Conservation (phyloP, 2,113 vertebrate species). For the Bufo bufo region DNA sequence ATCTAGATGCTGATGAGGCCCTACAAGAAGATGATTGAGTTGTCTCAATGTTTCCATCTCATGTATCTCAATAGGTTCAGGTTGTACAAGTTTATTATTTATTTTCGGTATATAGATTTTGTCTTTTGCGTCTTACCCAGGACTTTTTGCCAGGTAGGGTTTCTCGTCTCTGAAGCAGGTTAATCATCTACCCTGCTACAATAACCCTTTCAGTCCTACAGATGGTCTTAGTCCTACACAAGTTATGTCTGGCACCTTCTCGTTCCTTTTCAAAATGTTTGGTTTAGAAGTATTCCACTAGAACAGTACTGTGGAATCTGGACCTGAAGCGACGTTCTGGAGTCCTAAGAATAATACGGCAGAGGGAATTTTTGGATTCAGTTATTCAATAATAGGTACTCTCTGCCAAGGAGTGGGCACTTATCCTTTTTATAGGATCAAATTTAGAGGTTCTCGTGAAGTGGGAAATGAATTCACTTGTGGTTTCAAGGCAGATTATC, state of each 20-base stretch:
- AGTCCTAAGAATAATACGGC: neutral
- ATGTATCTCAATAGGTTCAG: neutral
- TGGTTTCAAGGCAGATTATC: too few species aligned
- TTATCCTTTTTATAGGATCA: neutral
- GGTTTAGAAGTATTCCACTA: neutral
- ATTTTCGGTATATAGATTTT: neutral
- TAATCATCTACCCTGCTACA: neutral
- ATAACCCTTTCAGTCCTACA: constrained; percentile 25
- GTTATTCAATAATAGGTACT: neutral
- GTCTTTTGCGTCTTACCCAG: too few species aligned
- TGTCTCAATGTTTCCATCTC: neutral
- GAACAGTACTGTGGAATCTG: neutral
- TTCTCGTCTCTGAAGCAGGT: neutral
- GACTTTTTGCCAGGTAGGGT: neutral
- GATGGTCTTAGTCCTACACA: constrained; percentile 16
- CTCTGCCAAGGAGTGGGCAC: neutral
- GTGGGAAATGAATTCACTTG: neutral
- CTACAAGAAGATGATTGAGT: neutral
- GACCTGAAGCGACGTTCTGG: neutral
- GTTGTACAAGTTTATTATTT: neutral
- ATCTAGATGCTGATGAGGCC: neutral
- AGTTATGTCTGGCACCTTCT: constrained; percentile 16
- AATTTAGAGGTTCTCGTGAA: neutral
- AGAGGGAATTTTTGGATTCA: neutral
- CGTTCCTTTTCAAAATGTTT: constrained; percentile 1